A percentile compares a stretch with the other conserved stretches of the same genome.
Conservation (phyloP, 2,797 vertebrate species). For the Fringilla coelebs region DNA sequence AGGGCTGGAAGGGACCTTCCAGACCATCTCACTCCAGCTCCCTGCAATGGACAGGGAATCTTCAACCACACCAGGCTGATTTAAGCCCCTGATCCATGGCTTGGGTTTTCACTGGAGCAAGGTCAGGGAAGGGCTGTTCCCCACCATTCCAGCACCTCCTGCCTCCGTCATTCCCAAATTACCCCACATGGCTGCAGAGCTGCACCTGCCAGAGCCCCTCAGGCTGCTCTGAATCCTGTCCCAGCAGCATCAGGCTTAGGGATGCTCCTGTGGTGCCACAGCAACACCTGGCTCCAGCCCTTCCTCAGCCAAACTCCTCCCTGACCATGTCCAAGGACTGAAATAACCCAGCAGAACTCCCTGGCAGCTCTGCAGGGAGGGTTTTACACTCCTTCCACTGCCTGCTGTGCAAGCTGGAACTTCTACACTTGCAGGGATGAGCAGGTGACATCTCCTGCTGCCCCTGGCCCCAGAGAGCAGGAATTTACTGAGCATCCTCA, state of each 20-base stretch:
- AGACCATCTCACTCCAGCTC: not conserved
- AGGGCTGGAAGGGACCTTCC: not conserved
- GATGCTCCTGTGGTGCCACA: not conserved
- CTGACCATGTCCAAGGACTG: not conserved
- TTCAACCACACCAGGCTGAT: not conserved
- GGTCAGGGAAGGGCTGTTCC: not conserved
- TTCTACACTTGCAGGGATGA: fast-evolving
- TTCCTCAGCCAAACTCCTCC: not conserved
- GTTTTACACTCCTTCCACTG: not conserved
- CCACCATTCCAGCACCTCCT: not conserved
- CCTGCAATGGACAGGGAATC: not conserved
- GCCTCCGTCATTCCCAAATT: not conserved
- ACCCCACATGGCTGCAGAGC: not conserved
- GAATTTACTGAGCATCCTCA: not conserved
- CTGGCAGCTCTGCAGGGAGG: not conserved
- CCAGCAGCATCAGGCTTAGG: not conserved
- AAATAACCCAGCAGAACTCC: not conserved
- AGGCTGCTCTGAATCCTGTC: not conserved
- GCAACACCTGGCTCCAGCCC: not conserved
- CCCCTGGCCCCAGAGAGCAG: not conserved
- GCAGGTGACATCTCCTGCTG: not conserved
- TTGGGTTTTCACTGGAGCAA: not conserved
- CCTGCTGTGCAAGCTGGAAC: not conserved
- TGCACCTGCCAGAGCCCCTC: not conserved
- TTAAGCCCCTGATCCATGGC: not conserved